Conservation (phyloP, 2,113 vertebrate genomes). For the Zapornia atra region DNA sequence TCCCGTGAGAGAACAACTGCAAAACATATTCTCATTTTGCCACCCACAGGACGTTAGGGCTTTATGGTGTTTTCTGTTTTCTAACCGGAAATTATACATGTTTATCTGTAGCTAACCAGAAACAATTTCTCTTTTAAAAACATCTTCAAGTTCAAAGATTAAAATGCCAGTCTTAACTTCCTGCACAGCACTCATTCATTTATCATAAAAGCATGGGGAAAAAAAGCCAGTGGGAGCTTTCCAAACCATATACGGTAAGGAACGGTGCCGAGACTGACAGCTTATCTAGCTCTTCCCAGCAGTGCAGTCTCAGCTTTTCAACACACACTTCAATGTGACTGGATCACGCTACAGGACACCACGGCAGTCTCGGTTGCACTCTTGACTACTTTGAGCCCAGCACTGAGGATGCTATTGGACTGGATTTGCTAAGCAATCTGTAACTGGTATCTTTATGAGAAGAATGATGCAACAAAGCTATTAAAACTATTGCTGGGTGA, state of each 20-base stretch:
- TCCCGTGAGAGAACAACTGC: fast-evolving
- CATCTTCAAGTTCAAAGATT: background rate
- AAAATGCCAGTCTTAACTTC: background rate
- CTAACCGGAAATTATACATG: background rate
- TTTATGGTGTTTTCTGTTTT: background rate
- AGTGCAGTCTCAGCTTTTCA: background rate
- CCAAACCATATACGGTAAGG: background rate
- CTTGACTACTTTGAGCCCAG: background rate
- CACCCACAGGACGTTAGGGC: background rate
- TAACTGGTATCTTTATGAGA: background rate
- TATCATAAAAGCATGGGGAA: background rate
- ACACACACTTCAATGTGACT: background rate
- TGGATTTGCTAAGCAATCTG: background rate
- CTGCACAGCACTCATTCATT: background rate
- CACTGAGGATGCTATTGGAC: background rate
- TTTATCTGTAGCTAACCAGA: background rate
- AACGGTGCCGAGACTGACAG: background rate
- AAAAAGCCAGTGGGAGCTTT: background rate
- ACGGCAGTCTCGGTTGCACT: background rate
- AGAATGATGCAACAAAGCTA: background rate
- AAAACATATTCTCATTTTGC: background rate
- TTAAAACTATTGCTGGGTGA: background rate
- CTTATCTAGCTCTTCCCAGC: background rate
- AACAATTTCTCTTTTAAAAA: background rate
- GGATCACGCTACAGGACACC: background rate